Evolutionary conservation across 2,113 vertebrate species (phyloP).

Genomic region (Plectropomus leopardus): DNA sequence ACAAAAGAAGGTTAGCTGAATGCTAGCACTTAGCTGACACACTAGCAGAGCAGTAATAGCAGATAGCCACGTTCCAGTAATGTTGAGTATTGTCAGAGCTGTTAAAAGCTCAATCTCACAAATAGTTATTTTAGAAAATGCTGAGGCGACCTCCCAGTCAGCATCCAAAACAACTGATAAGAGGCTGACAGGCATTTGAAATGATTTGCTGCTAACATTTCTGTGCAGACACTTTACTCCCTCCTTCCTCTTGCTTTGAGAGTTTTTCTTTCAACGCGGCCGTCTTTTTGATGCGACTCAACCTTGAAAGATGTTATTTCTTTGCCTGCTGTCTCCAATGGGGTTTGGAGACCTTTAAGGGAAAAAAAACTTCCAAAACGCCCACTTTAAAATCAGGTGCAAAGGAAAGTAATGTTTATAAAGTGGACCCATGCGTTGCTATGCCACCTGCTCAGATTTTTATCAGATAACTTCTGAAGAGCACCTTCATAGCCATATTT

Average conservation of each 20-base stretch:
- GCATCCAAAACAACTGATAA: conserved; percentile 41
- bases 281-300: conserved; percentile 51
- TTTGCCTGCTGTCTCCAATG: conserved; percentile 46
- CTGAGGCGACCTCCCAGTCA: conserved; percentile 20
- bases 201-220: conserved; percentile 31
- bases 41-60: conserved; percentile 10
- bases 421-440: conserved; percentile 53
- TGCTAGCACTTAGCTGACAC: conserved; percentile 21
- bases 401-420: conserved; percentile 62
- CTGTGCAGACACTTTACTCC: conserved; percentile 24
- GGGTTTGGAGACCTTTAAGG: conserved; percentile 50
- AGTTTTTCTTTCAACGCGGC: conserved; percentile 35
- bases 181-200: conserved; percentile 37
- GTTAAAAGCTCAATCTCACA: conserved; percentile 39
- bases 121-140: conserved; percentile 40
- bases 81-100: conserved; percentile 14
- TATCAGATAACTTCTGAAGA: conserved; percentile 51
- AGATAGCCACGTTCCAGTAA: not conserved
- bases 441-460: conserved; percentile 51
- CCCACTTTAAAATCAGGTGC: conserved; percentile 50
- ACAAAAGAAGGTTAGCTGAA: conserved; percentile 43
- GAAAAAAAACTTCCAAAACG: conserved; percentile 26
- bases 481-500: conserved; percentile 60
- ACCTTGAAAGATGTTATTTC: conserved; percentile 56
- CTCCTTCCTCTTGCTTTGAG: conserved; percentile 28